Conservation (phyloP, 2,888 invertebrate species). For the Xanthia icteritia region DNA sequence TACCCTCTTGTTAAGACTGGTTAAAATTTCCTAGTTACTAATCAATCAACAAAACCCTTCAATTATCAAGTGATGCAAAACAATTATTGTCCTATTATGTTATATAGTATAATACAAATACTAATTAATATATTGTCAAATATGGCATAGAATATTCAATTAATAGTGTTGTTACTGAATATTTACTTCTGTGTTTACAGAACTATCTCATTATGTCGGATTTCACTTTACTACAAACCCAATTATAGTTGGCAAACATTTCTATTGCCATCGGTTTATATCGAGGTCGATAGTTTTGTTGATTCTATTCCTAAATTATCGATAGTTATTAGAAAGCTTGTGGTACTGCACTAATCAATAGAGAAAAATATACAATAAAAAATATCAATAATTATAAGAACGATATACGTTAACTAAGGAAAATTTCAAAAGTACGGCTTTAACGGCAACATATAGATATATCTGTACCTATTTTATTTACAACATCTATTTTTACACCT, state of each 20-base stretch:
- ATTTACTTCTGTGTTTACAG: constrained; percentile 51
- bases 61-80: constrained; percentile 9
- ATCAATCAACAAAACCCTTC: neutral
- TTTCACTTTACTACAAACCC: constrained; percentile 55
- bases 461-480: neutral
- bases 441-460: neutral
- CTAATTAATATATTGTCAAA: constrained; percentile 33
- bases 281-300: constrained; percentile 25
- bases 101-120: neutral
- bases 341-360: constrained; percentile 19
- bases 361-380: neutral
- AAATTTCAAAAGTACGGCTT: neutral
- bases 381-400: neutral
- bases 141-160: constrained; percentile 48
- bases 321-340: neutral
- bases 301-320: constrained; percentile 11
- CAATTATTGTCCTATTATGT: neutral
- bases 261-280: constrained; percentile 46
- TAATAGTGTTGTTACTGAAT: constrained; percentile 48
- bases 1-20: neutral
- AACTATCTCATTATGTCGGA: constrained; percentile 56
- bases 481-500: too few relatives aligned
- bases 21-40: neutral
- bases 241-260: constrained; percentile 70
- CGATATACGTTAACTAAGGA: neutral